A percentile compares a stretch with the other conserved stretches of the same genome.
Evolutionary conservation across 2,113 vertebrate species (phyloP).

Genomic region (Odobenus rosmarus): DNA sequence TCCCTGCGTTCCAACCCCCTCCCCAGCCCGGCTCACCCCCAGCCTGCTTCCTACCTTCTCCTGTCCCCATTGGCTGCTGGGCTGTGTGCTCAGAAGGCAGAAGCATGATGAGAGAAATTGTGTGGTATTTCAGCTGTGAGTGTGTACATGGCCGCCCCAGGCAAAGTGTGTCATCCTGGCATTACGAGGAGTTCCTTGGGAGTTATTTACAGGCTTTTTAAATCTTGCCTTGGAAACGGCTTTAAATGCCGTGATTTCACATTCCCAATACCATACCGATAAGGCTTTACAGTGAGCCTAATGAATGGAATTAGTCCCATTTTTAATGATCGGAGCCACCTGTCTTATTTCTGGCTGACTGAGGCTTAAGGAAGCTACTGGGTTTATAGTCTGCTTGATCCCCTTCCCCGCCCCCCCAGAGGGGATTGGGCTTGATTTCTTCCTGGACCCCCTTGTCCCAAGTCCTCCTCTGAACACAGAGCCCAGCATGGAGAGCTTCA

Average conservation of each 20-base stretch:
- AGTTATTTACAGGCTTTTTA: slow-evolving; percentile 42
- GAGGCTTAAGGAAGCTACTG: neutral
- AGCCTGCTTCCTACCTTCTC: neutral
- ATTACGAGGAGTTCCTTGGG: neutral
- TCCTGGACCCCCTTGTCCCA: neutral
- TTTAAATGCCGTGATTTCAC: neutral
- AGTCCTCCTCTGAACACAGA: neutral
- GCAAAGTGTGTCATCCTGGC: neutral
- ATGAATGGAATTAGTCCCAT: slow-evolving; percentile 29
- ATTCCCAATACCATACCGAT: neutral
- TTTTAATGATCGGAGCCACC: slow-evolving; percentile 19
- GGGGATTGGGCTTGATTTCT: neutral
- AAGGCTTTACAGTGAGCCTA: slow-evolving; percentile 2
- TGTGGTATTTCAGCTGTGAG: neutral
- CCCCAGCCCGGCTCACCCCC: too few species aligned
- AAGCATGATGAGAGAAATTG: neutral
- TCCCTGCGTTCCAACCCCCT: neutral
- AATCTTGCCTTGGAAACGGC: slow-evolving; percentile 53
- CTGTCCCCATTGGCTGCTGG: neutral
- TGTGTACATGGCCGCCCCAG: neutral
- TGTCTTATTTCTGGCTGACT: neutral
- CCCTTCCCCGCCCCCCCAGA: neutral
- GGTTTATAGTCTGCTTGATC: neutral
- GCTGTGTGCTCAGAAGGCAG: neutral
- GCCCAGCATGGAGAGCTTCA: neutral